phyloP scores from a whole-genome alignment of 2,888 invertebrate species.

The Athrips mouffetella region DNA sequence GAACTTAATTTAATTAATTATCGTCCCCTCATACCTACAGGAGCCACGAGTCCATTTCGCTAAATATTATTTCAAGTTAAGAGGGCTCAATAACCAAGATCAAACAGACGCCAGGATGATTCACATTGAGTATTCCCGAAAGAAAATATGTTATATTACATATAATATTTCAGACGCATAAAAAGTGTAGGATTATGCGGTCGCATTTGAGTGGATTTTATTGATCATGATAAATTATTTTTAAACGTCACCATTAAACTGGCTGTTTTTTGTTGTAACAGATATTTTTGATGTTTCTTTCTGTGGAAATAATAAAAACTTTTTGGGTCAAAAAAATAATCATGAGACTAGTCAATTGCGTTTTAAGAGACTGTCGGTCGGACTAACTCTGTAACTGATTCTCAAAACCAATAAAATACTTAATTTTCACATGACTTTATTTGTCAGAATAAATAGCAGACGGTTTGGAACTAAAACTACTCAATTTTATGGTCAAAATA shows the following conservation, averaged over 20 bases:
- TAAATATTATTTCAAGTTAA: constrained; percentile 64
- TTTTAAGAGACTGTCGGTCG: no score
- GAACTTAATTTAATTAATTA: constrained; percentile 77
- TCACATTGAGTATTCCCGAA: constrained; percentile 33
- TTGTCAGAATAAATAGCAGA: no score
- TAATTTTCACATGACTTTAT: no score
- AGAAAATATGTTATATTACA: constrained; percentile 38
- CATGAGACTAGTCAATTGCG: constrained; percentile 8
- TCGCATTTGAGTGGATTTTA: constrained; percentile 56
- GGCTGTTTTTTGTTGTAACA: constrained; percentile 53
- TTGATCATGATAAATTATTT: constrained; percentile 70
- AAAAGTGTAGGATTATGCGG: constrained; percentile 41
- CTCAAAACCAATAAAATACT: no score
- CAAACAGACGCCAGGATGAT: constrained; percentile 50
- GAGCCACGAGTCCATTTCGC: constrained; percentile 63
- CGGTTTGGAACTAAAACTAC: no score
- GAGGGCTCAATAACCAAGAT: constrained; percentile 53
- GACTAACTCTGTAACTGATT: no score
- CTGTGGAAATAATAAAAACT: neutral
- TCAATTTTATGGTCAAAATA: no score
- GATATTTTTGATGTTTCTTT: constrained; percentile 56
- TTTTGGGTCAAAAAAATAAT: neutral
- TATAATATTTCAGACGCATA: constrained; percentile 35
- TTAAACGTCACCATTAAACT: constrained; percentile 51
- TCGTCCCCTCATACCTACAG: constrained; percentile 50